phyloP scores from a whole-genome alignment of 2,113 vertebrate species.

The Aleadryas rufinucha region DNA sequence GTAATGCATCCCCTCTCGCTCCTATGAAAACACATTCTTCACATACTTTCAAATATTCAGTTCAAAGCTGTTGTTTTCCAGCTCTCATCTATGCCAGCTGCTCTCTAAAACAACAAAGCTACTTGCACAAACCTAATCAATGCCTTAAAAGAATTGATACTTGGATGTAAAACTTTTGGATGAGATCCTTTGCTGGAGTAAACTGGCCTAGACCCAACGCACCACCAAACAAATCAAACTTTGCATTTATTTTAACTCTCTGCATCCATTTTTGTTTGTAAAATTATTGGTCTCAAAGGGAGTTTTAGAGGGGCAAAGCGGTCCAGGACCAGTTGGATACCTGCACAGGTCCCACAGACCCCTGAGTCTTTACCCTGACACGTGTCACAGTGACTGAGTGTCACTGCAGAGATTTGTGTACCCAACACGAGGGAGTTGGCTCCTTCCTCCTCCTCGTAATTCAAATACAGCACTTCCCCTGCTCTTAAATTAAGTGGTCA shows the following conservation, averaged over 20 bases:
- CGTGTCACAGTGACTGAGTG: background rate
- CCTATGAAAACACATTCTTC: background rate
- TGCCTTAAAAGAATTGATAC: background rate
- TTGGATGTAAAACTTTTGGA: background rate
- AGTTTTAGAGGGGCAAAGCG: background rate
- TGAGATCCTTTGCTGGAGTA: background rate
- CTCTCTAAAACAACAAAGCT: background rate
- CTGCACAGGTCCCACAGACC: background rate
- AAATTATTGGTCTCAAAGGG: background rate
- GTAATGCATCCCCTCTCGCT: background rate
- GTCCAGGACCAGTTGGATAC: background rate
- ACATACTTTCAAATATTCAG: background rate
- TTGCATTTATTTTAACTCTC: background rate
- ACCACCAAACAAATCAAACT: background rate
- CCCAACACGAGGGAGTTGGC: background rate
- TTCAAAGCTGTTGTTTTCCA: conserved; percentile 30
- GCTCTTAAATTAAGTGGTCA: conserved; percentile 8
- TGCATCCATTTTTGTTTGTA: background rate
- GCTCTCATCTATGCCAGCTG: background rate
- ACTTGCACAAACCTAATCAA: background rate
- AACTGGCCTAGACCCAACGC: background rate
- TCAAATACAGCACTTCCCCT: background rate
- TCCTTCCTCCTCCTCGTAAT: background rate
- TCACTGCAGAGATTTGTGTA: background rate
- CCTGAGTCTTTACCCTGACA: background rate